A percentile compares a stretch with the other conserved stretches of the same genome.
Evolutionary conservation across 2,113 vertebrate species (phyloP).

Genomic region (Galbula dea): DNA sequence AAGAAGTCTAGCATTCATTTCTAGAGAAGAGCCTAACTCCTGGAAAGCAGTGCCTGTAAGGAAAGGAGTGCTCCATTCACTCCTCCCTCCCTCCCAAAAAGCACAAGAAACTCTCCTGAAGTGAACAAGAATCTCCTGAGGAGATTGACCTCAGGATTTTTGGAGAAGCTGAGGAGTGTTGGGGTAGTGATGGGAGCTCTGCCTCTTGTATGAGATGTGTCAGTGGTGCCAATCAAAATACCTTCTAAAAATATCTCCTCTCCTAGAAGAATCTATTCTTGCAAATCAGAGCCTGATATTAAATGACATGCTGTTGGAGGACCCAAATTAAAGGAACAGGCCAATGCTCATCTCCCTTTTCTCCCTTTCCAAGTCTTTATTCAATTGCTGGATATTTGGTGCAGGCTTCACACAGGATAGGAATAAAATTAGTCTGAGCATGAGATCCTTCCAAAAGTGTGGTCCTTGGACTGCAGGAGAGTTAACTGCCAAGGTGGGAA

Average conservation of each 20-base stretch:
- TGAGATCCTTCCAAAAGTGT: not conserved
- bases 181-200: not conserved
- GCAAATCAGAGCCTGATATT: not conserved
- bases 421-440: not conserved
- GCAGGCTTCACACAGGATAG: not conserved
- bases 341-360: not conserved
- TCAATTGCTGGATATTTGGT: not conserved
- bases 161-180: not conserved
- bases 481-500: not conserved
- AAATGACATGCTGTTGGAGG: not conserved
- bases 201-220: not conserved
- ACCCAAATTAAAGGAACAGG: not conserved
- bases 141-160: not conserved
- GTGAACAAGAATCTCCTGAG: not conserved
- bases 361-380: not conserved
- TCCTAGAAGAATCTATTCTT: not conserved
- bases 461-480: not conserved
- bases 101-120: not conserved
- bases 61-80: not conserved
- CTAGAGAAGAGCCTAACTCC: not conserved
- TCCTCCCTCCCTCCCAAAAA: not conserved
- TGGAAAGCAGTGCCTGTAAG: not conserved
- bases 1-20: not conserved
- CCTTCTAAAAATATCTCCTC: not conserved
- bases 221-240: conserved; percentile 7